Evolutionary conservation across 2,888 invertebrate species (phyloP).

Genomic region (Trissoscelio sp.): DNA sequence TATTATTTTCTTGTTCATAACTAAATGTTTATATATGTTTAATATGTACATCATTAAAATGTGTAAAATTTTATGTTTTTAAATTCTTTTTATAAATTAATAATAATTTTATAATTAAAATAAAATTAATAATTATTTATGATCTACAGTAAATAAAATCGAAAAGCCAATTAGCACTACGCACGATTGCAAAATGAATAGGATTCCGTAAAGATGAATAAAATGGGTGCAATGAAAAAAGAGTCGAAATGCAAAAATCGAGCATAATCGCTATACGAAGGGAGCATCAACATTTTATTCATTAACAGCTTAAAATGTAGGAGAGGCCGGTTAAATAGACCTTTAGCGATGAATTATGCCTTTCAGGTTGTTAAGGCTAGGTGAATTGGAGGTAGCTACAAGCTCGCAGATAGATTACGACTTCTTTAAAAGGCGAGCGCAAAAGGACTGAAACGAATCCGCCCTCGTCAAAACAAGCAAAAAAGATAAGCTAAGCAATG

Average conservation of each 20-base stretch:
- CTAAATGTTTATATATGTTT: too few relatives aligned
- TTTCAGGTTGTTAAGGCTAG: conserved; percentile 50
- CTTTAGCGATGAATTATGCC: conserved; percentile 57
- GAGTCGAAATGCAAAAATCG: conserved; percentile 26
- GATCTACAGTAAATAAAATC: not conserved
- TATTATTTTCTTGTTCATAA: too few relatives aligned
- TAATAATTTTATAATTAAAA: not conserved
- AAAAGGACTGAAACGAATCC: conserved; percentile 29
- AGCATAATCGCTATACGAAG: conserved; percentile 29
- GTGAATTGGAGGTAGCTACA: conserved; percentile 48
- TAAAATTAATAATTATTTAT: not conserved
- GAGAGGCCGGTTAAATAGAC: conserved; percentile 41
- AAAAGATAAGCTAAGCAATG: conserved; percentile 33
- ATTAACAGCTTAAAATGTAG: conserved; percentile 51
- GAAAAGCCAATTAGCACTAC: conserved; percentile 26
- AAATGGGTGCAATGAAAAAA: not conserved
- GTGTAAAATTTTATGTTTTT: too few relatives aligned
- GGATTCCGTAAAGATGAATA: conserved; percentile 2
- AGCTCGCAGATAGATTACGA: conserved; percentile 57
- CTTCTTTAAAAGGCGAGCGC: conserved; percentile 45
- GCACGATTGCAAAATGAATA: conserved; percentile 5
- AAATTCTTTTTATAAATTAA: too few relatives aligned
- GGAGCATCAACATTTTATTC: conserved; percentile 54
- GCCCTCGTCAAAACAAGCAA: conserved; percentile 15
- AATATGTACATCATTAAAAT: too few relatives aligned